These are phyloP conservation scores for Anthonomus grandis DNA, from an alignment of 1,140 invertebrate genomes.

Conservation along the genomic window DNA sequence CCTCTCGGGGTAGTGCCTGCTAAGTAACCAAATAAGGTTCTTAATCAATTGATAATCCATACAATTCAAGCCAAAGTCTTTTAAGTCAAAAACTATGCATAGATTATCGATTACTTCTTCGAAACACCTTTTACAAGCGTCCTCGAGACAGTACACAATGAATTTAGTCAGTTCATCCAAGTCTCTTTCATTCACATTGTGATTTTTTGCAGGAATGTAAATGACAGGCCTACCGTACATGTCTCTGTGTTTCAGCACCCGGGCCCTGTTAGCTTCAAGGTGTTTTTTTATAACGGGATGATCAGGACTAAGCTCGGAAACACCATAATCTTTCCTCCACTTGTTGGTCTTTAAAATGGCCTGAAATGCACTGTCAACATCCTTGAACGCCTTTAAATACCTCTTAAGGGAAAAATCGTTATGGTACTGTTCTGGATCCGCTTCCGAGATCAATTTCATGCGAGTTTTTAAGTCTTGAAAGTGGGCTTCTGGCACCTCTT, in stretches of 20 bases:
- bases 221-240: conserved; percentile 67
- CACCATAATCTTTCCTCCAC: conserved; percentile 70
- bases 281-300: conserved; percentile 61
- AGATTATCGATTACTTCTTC: conserved; percentile 75
- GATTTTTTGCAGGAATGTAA: conserved; percentile 73
- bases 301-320: conserved; percentile 54
- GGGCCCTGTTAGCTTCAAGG: conserved; percentile 59
- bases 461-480: conserved; percentile 62
- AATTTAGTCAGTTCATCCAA: conserved; percentile 73
- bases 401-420: conserved; percentile 67
- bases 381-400: conserved; percentile 68
- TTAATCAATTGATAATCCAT: conserved; percentile 77
- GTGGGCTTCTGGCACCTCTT: conserved; percentile 60
- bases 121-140: conserved; percentile 71
- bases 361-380: conserved; percentile 68
- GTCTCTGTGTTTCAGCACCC: conserved; percentile 65
- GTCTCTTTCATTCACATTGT: conserved; percentile 63
- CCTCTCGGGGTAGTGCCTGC: conserved; percentile 72
- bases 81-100: conserved; percentile 73
- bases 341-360: conserved; percentile 74
- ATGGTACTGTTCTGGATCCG: conserved; percentile 67
- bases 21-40: conserved; percentile 71
- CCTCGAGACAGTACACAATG: conserved; percentile 72
- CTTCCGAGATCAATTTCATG: conserved; percentile 66
- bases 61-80: conserved; percentile 66